Percentiles rank a stretch among this genome's conserved stretches.
phyloP scores from a whole-genome alignment of 1,140 invertebrate species.

The Mya arenaria region DNA sequence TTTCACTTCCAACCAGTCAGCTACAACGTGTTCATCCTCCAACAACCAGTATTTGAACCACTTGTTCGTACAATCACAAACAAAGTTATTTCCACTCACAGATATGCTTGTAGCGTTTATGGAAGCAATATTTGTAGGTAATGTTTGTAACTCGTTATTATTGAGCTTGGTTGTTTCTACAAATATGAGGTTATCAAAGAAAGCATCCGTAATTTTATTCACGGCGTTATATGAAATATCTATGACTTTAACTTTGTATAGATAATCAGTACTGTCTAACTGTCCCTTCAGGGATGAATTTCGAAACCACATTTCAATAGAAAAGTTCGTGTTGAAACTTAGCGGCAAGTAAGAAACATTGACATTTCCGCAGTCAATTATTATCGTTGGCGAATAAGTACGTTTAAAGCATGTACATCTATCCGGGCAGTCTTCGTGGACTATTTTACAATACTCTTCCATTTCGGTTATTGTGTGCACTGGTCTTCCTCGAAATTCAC shows the following conservation, averaged over 20 bases:
- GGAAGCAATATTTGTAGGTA: too few species aligned
- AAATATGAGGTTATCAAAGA: not conserved
- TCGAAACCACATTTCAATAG: not conserved
- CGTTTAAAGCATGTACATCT: not conserved
- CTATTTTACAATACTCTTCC: too few species aligned
- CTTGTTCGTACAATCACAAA: not conserved
- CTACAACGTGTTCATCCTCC: not conserved
- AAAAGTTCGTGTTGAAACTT: not conserved
- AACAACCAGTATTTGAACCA: not conserved
- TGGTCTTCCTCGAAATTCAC: too few species aligned
- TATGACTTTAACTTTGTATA: not conserved
- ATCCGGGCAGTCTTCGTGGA: not conserved
- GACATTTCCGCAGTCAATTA: not conserved
- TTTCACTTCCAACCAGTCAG: not conserved
- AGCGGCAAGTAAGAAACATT: not conserved
- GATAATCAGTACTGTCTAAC: not conserved
- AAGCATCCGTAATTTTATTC: not conserved
- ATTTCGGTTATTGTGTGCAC: too few species aligned
- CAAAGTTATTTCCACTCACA: too few species aligned
- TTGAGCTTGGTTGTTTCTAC: not conserved
- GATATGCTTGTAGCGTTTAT: too few species aligned
- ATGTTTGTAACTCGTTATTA: not conserved
- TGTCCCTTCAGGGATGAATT: not conserved
- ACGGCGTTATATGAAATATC: not conserved
- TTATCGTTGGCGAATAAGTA: not conserved